Evolutionary conservation across 2,113 vertebrate genomes (phyloP).

Genomic region (Thamnaconus septentrionalis): DNA sequence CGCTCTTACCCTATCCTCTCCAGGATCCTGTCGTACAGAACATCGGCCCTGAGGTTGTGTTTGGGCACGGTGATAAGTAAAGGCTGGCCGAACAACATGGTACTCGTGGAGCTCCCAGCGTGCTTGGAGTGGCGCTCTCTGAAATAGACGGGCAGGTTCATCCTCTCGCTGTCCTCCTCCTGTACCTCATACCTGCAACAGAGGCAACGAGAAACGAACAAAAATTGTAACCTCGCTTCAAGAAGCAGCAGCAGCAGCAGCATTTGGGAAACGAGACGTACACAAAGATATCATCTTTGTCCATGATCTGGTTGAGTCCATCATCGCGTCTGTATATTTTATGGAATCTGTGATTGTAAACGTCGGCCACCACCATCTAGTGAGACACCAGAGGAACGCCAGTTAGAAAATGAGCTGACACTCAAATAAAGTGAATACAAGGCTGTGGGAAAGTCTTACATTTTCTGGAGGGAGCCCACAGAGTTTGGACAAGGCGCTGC

Average conservation of each 20-base stretch:
- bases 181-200: conserved; percentile 85
- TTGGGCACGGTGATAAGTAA: conserved; percentile 86
- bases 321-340: conserved; percentile 95
- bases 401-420: no score
- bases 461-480: conserved; percentile 88
- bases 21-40: conserved; percentile 84
- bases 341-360: conserved; percentile 97
- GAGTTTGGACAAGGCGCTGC: conserved; percentile 85
- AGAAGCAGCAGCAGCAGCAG: background rate
- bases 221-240: background rate
- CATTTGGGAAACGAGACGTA: conserved; percentile 68
- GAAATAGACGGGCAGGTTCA: conserved; percentile 91
- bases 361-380: conserved; percentile 96
- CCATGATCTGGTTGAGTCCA: conserved; percentile 91
- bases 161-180: conserved; percentile 72
- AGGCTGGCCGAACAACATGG: conserved; percentile 90
- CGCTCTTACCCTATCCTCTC: conserved; percentile 86
- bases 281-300: conserved; percentile 97
- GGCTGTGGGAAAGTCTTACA: conserved; percentile 69
- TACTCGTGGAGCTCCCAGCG: conserved; percentile 79
- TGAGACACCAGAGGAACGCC: conserved; percentile 1
- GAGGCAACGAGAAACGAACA: background rate
- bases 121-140: conserved; percentile 87
- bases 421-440: no score
- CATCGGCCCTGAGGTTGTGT: conserved; percentile 84